Evolutionary conservation across 2,797 vertebrate genomes (phyloP).

Genomic region (Pangasius krempfi): DNA sequence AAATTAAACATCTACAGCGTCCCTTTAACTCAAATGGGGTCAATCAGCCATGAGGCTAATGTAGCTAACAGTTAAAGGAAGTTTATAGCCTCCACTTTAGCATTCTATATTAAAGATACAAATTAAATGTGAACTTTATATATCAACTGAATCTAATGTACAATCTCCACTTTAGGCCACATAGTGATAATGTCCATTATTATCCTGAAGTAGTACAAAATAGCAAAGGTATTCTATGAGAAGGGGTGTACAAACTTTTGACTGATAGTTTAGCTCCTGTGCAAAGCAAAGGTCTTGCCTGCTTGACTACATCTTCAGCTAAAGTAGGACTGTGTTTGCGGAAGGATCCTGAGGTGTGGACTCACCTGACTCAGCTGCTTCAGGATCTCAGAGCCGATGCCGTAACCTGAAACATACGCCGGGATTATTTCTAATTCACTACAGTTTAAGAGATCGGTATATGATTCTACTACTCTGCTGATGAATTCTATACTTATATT

Average conservation of each 20-base stretch:
- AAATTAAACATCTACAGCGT: no score
- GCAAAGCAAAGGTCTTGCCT: no score
- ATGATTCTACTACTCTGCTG: no score
- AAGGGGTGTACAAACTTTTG: background rate
- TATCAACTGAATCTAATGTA: background rate
- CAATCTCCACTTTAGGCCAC: background rate
- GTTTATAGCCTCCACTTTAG: background rate
- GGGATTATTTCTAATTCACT: no score
- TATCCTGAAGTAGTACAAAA: background rate
- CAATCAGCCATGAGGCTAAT: no score
- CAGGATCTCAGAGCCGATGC: conserved; percentile 77
- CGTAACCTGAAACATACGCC: conserved; percentile 64
- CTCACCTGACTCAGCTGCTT: conserved; percentile 74
- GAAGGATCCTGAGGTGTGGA: background rate
- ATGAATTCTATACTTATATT: no score
- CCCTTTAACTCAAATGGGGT: no score
- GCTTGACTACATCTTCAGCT: background rate
- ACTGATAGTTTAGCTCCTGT: background rate
- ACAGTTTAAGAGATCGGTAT: no score
- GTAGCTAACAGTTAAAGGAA: background rate
- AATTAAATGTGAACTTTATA: background rate
- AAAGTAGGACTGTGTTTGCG: background rate
- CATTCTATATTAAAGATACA: background rate
- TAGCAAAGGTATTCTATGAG: background rate
- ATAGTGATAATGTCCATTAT: background rate